Evolutionary conservation across 2,888 invertebrate genomes (phyloP).

Genomic region (Campoletis raptor): DNA sequence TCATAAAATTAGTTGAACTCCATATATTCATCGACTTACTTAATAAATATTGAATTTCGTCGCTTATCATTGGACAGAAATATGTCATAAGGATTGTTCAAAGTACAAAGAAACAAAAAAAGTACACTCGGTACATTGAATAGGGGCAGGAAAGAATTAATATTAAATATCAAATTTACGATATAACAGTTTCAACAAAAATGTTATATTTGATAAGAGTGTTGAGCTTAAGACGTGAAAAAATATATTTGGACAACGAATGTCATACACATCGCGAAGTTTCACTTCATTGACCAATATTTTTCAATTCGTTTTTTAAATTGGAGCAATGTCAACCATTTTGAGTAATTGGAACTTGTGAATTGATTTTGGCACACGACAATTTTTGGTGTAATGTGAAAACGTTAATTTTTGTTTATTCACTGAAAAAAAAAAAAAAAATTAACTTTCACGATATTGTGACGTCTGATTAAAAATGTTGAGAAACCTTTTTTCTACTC

Average conservation of each 20-base stretch:
- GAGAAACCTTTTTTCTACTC: background rate
- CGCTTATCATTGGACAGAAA: conserved; percentile 18
- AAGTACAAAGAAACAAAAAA: conserved; percentile 7
- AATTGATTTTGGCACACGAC: background rate
- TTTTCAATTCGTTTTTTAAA: background rate
- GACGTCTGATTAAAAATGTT: no score
- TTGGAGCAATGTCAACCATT: background rate
- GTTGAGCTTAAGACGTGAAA: background rate
- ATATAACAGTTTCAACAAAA: background rate
- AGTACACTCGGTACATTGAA: background rate
- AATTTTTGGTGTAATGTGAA: background rate
- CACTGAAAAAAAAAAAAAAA: background rate
- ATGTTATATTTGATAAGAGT: background rate
- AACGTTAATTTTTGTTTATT: background rate
- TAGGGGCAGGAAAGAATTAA: background rate
- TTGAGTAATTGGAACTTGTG: background rate
- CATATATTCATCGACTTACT: conserved; percentile 45
- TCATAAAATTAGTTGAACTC: conserved; percentile 62
- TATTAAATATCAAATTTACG: background rate
- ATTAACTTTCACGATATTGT: no score
- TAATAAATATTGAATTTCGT: conserved; percentile 31
- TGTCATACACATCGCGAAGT: background rate
- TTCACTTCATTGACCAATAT: background rate
- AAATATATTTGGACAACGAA: background rate
- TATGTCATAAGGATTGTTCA: background rate